These are phyloP conservation scores for Ennomos fuscantarius DNA, from an alignment of 2,888 invertebrate species.

Conservation along the genomic window DNA sequence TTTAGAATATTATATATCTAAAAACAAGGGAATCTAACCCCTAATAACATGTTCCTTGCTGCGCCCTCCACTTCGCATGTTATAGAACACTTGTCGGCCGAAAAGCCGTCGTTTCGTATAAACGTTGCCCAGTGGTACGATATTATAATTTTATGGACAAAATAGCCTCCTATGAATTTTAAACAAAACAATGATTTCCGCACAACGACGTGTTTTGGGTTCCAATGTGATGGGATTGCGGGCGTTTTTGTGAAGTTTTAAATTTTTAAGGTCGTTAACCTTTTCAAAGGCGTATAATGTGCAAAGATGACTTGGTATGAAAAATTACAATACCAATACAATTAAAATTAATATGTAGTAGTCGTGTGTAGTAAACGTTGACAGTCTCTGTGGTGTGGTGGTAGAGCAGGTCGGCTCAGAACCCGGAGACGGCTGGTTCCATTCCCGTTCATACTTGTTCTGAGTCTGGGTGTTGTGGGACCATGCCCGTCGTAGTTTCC, in stretches of 20 bases:
- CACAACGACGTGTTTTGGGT: slow-evolving; percentile 59
- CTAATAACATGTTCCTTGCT: slow-evolving; percentile 3
- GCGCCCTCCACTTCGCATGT: slow-evolving; percentile 20
- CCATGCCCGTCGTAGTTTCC: no score
- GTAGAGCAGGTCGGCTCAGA: no score
- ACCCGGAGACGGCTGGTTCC: no score
- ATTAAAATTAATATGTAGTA: no score
- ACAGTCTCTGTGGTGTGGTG: no score
- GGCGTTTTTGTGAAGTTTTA: slow-evolving; percentile 4
- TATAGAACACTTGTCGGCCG: slow-evolving; percentile 22
- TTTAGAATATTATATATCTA: background rate
- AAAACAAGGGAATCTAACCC: background rate
- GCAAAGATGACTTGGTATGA: no score
- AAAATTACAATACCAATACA: no score
- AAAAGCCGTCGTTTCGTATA: slow-evolving; percentile 26
- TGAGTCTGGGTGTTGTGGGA: no score
- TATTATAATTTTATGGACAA: slow-evolving; percentile 57
- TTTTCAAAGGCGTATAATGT: background rate
- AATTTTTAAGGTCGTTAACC: slow-evolving; percentile 9
- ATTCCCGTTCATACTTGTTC: no score
- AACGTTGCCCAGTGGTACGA: slow-evolving; percentile 41
- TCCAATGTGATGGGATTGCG: slow-evolving; percentile 44
- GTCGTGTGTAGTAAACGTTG: no score
- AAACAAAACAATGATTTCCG: slow-evolving; percentile 68
- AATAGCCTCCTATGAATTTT: slow-evolving; percentile 69